These are phyloP conservation scores for Ptychodera flava DNA, from an alignment of 35 echinoderm and acorn worm genomes.

Conservation along the genomic window DNA sequence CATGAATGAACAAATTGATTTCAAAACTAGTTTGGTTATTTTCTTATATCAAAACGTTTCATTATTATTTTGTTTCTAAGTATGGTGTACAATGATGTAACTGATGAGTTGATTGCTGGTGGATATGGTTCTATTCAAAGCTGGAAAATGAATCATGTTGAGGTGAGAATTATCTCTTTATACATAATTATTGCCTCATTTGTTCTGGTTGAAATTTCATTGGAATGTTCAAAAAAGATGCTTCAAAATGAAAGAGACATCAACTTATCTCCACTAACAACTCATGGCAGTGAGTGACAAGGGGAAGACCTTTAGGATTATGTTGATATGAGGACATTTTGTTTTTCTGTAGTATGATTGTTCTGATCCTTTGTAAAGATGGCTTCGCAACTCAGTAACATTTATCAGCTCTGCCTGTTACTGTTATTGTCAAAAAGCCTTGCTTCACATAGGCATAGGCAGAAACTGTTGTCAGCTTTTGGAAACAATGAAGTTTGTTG, in stretches of 20 bases:
- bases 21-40: too few relatives aligned
- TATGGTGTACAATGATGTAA: slow-evolving; percentile 87
- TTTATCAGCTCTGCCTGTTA: too few relatives aligned
- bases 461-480: too few relatives aligned
- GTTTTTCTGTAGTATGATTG: too few relatives aligned
- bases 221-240: not conserved
- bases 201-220: too few relatives aligned
- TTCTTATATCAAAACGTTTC: too few relatives aligned
- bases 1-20: too few relatives aligned
- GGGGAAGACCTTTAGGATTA: not conserved
- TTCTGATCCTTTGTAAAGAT: too few relatives aligned
- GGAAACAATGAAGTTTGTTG: too few relatives aligned
- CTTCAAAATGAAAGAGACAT: not conserved
- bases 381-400: too few relatives aligned
- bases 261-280: not conserved
- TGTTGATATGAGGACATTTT: not conserved
- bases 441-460: too few relatives aligned
- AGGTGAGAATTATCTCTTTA: slow-evolving; percentile 34
- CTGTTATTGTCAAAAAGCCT: too few relatives aligned
- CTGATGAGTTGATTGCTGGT: slow-evolving; percentile 84
- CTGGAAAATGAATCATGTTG: slow-evolving; percentile 88
- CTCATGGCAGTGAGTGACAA: not conserved
- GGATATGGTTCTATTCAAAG: slow-evolving; percentile 67
- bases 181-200: slow-evolving; percentile 5
- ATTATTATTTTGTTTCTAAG: slow-evolving; percentile 33